Evolutionary conservation across 2,113 vertebrate genomes (phyloP).

Genomic region (Eudyptes chrysolophus): DNA sequence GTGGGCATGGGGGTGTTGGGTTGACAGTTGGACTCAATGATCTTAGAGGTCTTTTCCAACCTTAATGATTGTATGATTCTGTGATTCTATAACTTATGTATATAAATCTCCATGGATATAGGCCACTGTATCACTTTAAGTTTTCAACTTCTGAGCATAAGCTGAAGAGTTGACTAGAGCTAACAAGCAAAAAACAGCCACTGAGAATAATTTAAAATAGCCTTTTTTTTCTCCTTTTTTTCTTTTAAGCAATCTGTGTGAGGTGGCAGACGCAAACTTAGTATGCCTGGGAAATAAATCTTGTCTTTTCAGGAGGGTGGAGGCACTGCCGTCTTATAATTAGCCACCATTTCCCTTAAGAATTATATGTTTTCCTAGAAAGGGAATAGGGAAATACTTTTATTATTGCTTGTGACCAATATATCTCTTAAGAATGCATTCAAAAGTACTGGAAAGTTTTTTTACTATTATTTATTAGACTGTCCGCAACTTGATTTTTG

Average conservation of each 20-base stretch:
- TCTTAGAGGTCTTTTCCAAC: no score
- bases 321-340: neutral
- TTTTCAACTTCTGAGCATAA: neutral
- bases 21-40: no score
- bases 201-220: neutral
- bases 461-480: neutral
- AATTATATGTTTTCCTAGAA: neutral
- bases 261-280: neutral
- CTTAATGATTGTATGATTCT: no score
- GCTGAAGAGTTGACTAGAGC: neutral
- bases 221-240: accelerated
- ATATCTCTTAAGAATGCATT: neutral
- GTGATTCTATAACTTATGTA: neutral
- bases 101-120: neutral
- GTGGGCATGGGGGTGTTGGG: no score
- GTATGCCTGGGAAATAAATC: neutral
- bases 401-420: neutral
- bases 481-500: neutral
- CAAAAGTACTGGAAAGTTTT: neutral
- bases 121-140: neutral
- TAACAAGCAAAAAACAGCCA: neutral
- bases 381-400: neutral
- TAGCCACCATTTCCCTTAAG: neutral
- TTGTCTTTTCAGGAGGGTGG: neutral
- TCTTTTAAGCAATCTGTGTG: neutral